Evolutionary conservation across 2,888 invertebrate species (phyloP), one percentile per base, ranked within the genome.

Genomic region (Drosophila fulvimacula): DNA sequence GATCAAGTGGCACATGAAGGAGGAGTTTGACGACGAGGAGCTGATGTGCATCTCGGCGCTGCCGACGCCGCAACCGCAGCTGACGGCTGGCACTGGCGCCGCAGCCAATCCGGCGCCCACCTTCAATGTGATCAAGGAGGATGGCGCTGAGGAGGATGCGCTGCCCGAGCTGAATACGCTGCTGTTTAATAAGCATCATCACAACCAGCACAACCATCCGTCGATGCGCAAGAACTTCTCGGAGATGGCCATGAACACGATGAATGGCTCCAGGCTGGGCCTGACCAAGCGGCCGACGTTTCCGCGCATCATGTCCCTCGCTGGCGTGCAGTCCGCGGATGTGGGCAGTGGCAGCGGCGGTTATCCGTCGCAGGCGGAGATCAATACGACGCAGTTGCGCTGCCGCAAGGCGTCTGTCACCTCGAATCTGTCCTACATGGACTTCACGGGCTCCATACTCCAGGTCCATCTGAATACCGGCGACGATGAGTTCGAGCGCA

Each of bases 361-460:
- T 2, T 75, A 89, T 93, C 58, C 81, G n/a, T 90, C 94, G 89
- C 57, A 93, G 92, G 38, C 93, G 92, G 94, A 94, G 75, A 76
- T 93, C 11, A 93, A 93, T 70, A 93, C 82, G 10, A 81, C 93
- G 61, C 93, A 93, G 13, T 92, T 94, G 13, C 91, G 94, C 24
- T 93, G 93, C 66, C 93, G 95, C 72, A 95, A 95, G 88, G 94
- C 94, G 55, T 95, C 96, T 2, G 95, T 96, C 39, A 95, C 95
- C 79, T 95, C 95, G 19, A 95, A 95, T 89, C 94, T 95, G 76
- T 96, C 96, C 0, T 94, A 95, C 79, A 94, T 96, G 94, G 96
- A 96, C 92, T 96, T 96, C 91, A 95, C 95, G 38, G 96, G 96
- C 72, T 96, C 96, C 80, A 95, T 95, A 89, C 92, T 95, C 68